Percentiles rank a stretch among this genome's conserved stretches.
phyloP scores from a whole-genome alignment of 2,113 vertebrate genomes.

The Ploceus nigricollis region DNA sequence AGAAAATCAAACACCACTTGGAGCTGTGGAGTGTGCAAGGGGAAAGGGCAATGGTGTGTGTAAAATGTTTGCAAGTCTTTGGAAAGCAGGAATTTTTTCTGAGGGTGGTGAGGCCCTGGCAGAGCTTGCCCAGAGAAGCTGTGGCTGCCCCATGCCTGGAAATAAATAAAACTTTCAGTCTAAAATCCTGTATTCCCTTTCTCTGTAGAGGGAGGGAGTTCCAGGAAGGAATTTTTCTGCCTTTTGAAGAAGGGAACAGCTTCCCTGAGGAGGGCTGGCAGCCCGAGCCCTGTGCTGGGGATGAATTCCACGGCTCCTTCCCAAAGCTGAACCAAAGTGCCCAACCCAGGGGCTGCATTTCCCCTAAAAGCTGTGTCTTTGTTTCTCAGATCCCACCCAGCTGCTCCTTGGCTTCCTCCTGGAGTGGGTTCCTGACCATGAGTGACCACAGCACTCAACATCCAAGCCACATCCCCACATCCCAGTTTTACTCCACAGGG shows the following conservation, averaged over 20 bases:
- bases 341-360: not conserved
- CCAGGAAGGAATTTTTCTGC: not conserved
- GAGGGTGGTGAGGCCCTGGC: not conserved
- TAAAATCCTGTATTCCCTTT: not conserved
- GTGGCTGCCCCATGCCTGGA: not conserved
- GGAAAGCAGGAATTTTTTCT: not conserved
- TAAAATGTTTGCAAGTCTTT: not conserved
- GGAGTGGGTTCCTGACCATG: not conserved
- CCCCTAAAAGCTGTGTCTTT: fast-evolving
- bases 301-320: fast-evolving
- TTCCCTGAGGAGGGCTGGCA: not conserved
- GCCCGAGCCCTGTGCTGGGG: not conserved
- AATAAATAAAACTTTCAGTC: not conserved
- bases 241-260: not conserved
- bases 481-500: not conserved
- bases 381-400: fast-evolving
- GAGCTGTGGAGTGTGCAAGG: not conserved
- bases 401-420: not conserved
- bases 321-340: not conserved
- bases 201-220: not conserved
- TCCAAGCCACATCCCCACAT: fast-evolving
- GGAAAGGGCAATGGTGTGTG: not conserved
- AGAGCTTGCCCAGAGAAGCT: not conserved
- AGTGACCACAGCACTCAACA: fast-evolving
- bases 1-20: constrained; percentile 6